Evolutionary conservation across 2,888 invertebrate species (phyloP), one percentile per base, ranked within the genome.

Genomic region (Andrena haemorrhoa): DNA sequence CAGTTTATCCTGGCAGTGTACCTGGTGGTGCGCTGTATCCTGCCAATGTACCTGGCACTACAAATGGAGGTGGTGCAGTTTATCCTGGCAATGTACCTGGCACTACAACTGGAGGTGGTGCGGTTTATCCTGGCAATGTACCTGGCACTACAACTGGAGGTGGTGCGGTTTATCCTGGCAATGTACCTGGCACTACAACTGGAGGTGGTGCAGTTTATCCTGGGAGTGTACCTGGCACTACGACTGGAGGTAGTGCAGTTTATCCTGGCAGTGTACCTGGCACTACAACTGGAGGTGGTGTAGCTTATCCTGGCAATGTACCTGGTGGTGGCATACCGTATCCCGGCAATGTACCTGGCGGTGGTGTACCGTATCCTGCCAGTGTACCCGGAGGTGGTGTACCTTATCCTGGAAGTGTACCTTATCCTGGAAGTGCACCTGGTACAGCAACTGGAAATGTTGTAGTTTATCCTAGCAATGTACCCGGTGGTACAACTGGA

Each of bases 31-130:
- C 3, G 7, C 0, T 7, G 10, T 73, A 78, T 63, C 85, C 83
- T 33, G 85, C 84, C 10, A 84, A 73, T 49, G 70, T 74, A 53
- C 86, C 87, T 31, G 73, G 73, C 0, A 33, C 61, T 12, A 8
- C 33, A 31, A 65, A 35, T 16, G 64, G 65, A n/a, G 69, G 69
- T 31, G 12, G 10, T 47, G 8, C 3, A 10, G 0, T 7, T n/a
- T 73, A 78, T 63, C 85, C 83, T 33, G 85, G 84, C 10, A 84
- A 73, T 49, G 70, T 74, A 53, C 86, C 86, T 23, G 68, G 82
- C 1, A 64, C 51, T 20, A 41, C n/a, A 4, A 49, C 65, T 33
- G 90, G 84, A 68, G 61, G 63, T 20, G n/a, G 26, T 8, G 41
- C 4, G 3, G 10, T 0, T 3, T 47, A 53, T 64, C 58, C 74